These are phyloP conservation scores for Gymnocypris eckloni DNA, from an alignment of 2,797 vertebrate species.

Conservation along the genomic window DNA sequence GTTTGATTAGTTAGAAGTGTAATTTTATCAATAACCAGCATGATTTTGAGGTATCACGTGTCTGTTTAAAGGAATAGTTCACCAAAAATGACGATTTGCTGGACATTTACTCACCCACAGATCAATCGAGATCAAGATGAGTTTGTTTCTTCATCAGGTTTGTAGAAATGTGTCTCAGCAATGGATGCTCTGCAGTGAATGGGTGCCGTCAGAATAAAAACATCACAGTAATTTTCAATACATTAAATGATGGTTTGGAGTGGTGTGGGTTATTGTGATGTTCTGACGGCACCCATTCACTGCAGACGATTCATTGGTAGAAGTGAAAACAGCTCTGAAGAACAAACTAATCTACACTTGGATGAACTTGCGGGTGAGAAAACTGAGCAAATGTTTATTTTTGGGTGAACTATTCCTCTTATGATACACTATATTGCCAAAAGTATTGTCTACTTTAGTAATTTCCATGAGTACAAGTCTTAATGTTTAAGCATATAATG, in stretches of 20 bases:
- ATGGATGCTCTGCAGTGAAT: not conserved
- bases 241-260: not conserved
- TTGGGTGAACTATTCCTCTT: not conserved
- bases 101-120: not conserved
- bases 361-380: not conserved
- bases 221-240: not conserved
- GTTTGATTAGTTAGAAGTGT: not conserved
- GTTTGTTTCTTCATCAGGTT: not conserved
- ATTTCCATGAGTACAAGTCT: no score
- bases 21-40: not conserved
- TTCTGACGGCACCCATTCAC: constrained; percentile 3
- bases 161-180: not conserved
- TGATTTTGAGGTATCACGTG: not conserved
- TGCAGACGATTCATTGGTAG: not conserved
- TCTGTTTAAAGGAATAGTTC: not conserved
- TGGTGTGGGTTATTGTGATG: not conserved
- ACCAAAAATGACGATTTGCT: not conserved
- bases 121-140: not conserved
- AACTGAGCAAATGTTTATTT: not conserved
- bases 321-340: not conserved
- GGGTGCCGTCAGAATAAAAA: not conserved
- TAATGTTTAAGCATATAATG: no score
- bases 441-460: no score
- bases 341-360: not conserved
- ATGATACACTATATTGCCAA: not conserved